Evolutionary conservation across 2,113 vertebrate genomes (phyloP), one percentile per base, ranked within the genome.

Genomic region (Protomyctophum bolini): DNA sequence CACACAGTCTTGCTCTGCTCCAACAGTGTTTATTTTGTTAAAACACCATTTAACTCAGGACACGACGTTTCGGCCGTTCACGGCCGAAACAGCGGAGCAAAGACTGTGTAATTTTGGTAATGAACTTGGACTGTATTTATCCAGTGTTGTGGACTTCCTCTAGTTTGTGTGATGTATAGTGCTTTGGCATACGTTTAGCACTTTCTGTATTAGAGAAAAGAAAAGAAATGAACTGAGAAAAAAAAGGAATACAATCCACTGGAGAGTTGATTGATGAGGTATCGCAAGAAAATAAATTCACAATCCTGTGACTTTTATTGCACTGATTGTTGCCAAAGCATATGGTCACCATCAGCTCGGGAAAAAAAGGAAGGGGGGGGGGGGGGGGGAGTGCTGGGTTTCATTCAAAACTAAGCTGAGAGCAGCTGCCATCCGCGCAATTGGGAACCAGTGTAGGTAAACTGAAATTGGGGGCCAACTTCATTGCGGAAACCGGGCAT

Each of bases 211-310:
- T 55, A 73, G 59, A 56, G 5, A 41, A 4, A 41, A 41, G 33
- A 41, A 41, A 41, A 41, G 33, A 41, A 41, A 41, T 4, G 1
- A 60, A 33, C 45, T 48, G 67, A 63, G 63, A 41, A 51, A 68
- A 68, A 72, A 58, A 72, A 41, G 5, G 3, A 41, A 41, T 41
- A 41, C 33, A 41, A 41, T 41, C 84, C 75, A 63, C 58, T 72
- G 76, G 70, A 14, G 9, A 75, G 70, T 63, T 76, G 83, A 90
- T 51, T 81, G 85, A 91, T 81, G 80, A 79, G 80, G 79, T 74
- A 83, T 76, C 70, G 65, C 46, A 63, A 81, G 77, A 81, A 87
- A 87, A 83, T 86, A 86, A 79, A 91, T 83, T 64, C 59, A 76
- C 58, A 83, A 73, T 70, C 63, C 47, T 50, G 45, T 69, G 79